Conservation (phyloP, 1,140 invertebrate genomes). For the Drosophila tropicalis region DNA sequence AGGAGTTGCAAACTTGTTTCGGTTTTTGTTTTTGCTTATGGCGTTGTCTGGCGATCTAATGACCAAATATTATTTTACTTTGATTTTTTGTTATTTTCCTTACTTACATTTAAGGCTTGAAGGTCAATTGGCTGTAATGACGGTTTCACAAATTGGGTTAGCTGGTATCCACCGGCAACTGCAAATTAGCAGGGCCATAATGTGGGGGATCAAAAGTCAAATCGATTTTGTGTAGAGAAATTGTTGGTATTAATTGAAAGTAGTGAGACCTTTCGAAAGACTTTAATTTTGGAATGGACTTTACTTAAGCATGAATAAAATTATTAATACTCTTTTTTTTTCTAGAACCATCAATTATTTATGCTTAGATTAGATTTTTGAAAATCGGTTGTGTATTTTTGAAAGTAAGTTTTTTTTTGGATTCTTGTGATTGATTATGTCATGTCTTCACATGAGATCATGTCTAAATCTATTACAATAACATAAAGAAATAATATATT, state of each 20-base stretch:
- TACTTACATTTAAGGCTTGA: constrained; percentile 53
- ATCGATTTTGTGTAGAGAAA: constrained; percentile 10
- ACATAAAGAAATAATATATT: not conserved
- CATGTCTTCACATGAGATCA: not conserved
- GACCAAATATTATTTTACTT: constrained; percentile 75
- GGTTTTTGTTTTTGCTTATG: constrained; percentile 20
- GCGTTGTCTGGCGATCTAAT: constrained; percentile 59
- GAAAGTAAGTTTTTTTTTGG: not conserved
- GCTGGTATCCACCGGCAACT: constrained; percentile 24
- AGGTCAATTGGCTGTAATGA: constrained; percentile 70
- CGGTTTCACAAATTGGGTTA: constrained; percentile 60
- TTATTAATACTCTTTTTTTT: too few species aligned
- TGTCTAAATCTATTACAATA: not conserved
- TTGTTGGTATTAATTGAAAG: constrained; percentile 9
- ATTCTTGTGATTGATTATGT: not conserved
- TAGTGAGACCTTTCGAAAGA: too few species aligned
- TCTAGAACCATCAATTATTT: too few species aligned
- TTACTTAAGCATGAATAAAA: too few species aligned
- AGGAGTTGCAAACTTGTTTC: constrained; percentile 58
- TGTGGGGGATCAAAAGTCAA: constrained; percentile 6
- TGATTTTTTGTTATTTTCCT: constrained; percentile 40
- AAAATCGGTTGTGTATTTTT: not conserved
- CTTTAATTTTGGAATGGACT: too few species aligned
- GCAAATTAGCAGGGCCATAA: not conserved
- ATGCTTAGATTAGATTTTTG: too few species aligned